Percentiles rank a stretch among this genome's conserved stretches.
Conservation (phyloP, 2,797 vertebrate species). For the Lithobates pipiens region DNA sequence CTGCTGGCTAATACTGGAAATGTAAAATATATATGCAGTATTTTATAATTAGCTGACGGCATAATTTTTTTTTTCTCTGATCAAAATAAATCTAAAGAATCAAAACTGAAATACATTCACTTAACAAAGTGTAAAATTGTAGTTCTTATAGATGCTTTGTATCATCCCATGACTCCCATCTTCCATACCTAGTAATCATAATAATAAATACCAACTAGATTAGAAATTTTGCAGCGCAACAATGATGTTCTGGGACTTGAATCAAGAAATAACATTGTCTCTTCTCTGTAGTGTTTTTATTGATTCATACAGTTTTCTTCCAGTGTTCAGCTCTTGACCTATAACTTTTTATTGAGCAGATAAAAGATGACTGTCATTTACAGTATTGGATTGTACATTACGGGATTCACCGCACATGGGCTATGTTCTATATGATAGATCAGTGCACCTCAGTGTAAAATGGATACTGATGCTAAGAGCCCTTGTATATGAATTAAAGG, state of each 20-base stretch:
- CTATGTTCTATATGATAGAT: not conserved
- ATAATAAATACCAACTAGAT: not conserved
- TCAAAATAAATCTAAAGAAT: no score
- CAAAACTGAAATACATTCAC: no score
- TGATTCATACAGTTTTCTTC: not conserved
- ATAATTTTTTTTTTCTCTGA: no score
- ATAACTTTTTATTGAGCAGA: slow-evolving; percentile 2
- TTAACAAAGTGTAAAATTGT: no score
- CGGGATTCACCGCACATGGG: not conserved
- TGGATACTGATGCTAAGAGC: no score
- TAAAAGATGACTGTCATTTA: slow-evolving; percentile 14
- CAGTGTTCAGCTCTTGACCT: not conserved
- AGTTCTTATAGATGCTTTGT: no score
- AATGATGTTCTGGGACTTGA: not conserved
- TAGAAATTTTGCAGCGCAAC: not conserved
- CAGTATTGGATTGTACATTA: slow-evolving; percentile 12
- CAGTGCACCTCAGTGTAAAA: not conserved
- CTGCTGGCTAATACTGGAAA: no score
- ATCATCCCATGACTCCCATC: no score
- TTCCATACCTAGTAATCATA: not conserved
- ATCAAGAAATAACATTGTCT: slow-evolving; percentile 9
- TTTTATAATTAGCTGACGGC: no score
- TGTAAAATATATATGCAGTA: no score
- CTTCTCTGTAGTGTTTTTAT: slow-evolving; percentile 1
- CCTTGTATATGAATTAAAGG: no score